Conservation (phyloP, 30 jellyfish, hydroid and myxozoan genomes). For the Aurelia aurita region DNA sequence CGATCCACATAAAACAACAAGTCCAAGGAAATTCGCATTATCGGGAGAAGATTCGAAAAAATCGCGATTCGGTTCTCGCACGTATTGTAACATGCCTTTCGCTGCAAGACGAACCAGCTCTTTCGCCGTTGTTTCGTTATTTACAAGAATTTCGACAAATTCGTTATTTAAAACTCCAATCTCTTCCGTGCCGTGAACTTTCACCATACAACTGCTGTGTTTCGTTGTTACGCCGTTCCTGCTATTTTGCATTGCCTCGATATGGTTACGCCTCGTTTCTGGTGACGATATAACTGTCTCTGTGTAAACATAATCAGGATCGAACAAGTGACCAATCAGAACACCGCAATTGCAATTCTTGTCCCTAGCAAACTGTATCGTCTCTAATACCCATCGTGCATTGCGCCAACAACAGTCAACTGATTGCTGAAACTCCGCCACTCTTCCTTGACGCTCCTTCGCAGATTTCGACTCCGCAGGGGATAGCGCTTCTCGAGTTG, state of each 20-base stretch:
- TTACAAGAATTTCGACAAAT: constrained; percentile 71
- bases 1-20: constrained; percentile 89
- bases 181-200: constrained; percentile 92
- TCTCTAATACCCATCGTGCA: constrained; percentile 97
- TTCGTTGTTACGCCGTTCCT: constrained; percentile 25
- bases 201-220: constrained; percentile 49
- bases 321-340: constrained; percentile 58
- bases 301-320: constrained; percentile 46
- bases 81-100: constrained; percentile 43
- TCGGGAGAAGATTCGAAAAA: constrained; percentile 68
- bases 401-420: constrained; percentile 91
- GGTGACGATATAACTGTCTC: constrained; percentile 38
- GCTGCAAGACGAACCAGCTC: constrained; percentile 82
- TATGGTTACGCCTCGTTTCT: constrained; percentile 2
- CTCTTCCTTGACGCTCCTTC: constrained; percentile 76
- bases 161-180: constrained; percentile 75
- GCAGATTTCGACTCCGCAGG: constrained; percentile 74
- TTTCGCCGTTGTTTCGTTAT: constrained; percentile 74
- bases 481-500: constrained; percentile 87
- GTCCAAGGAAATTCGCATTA: constrained; percentile 61
- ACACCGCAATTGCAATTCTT: constrained; percentile 79
- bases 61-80: constrained; percentile 45
- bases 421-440: constrained; percentile 73
- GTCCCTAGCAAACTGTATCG: constrained; percentile 86
- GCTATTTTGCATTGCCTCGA: not conserved